Evolutionary conservation across 2,797 vertebrate species (phyloP).

Genomic region (Myoxocephalus aenaeus): DNA sequence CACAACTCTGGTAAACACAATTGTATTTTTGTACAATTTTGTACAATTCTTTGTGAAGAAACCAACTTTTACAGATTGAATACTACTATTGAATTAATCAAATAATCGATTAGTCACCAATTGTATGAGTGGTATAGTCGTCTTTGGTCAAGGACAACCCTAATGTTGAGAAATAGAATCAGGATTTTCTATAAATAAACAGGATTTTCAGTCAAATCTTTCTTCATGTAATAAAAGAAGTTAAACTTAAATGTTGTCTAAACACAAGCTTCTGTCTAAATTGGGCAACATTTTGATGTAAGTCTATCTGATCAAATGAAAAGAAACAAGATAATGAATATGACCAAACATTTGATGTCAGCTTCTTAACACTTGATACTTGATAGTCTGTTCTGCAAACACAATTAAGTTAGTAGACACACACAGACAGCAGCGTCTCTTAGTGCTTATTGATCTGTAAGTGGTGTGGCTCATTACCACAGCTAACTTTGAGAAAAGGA

Average conservation of each 20-base stretch:
- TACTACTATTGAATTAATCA: not conserved
- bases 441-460: conserved; percentile 38
- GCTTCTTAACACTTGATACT: conserved; percentile 13
- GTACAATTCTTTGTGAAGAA: not conserved
- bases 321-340: conserved; percentile 2
- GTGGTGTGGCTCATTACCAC: conserved; percentile 16
- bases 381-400: conserved; percentile 10
- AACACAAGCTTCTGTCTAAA: not conserved
- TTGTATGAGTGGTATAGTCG: not conserved
- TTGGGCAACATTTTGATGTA: not conserved
- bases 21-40: not conserved
- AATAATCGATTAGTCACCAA: not conserved
- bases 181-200: not conserved
- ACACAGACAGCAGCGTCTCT: conserved; percentile 16
- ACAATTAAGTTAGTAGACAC: conserved; percentile 20
- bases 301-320: conserved; percentile 3
- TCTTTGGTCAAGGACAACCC: not conserved
- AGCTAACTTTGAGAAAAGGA: conserved; percentile 12
- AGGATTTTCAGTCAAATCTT: not conserved
- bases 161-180: not conserved
- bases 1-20: not conserved
- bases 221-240: not conserved
- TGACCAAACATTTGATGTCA: conserved; percentile 1
- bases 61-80: not conserved
- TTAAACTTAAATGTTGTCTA: not conserved